These are phyloP conservation scores for Periphyllus acericola DNA, from an alignment of 2,888 invertebrate species.

Conservation along the genomic window DNA sequence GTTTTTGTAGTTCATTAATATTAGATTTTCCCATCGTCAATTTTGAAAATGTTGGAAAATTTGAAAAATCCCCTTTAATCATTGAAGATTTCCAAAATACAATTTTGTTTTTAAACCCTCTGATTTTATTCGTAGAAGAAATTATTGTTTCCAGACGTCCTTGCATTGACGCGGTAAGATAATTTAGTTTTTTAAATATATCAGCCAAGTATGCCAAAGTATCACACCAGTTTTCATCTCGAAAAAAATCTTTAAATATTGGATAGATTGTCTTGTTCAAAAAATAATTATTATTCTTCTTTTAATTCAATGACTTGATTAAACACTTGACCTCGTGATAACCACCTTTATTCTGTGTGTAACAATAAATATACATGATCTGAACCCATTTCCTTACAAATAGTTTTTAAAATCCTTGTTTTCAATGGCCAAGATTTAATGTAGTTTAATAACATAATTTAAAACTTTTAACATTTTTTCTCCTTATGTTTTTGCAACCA, in stretches of 20 bases:
- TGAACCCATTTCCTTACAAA: slow-evolving; percentile 63
- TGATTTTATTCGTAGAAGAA: no score
- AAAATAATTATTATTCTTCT: no score
- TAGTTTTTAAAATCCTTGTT: slow-evolving; percentile 60
- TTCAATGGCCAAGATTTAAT: slow-evolving; percentile 62
- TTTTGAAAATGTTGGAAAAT: slow-evolving; percentile 35
- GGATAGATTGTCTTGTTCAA: slow-evolving; percentile 12
- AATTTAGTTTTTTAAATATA: no score
- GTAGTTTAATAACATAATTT: slow-evolving; percentile 52
- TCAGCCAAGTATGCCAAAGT: no score
- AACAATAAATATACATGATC: slow-evolving; percentile 63
- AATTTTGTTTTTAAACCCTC: slow-evolving; percentile 8
- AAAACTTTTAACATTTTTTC: slow-evolving; percentile 43
- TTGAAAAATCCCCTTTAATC: no score
- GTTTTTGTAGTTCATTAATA: slow-evolving; percentile 5
- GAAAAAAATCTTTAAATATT: slow-evolving; percentile 33
- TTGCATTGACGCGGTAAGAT: no score
- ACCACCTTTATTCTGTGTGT: no score
- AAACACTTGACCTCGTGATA: no score
- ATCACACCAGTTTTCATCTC: no score
- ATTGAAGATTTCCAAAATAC: no score
- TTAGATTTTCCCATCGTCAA: slow-evolving; percentile 8
- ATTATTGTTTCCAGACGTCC: no score
- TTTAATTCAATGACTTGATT: no score
- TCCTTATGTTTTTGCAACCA: slow-evolving; percentile 6